A percentile compares a stretch with the other conserved stretches of the same genome.
Conservation (phyloP, 2,888 invertebrate genomes). For the Gibbula magus region DNA sequence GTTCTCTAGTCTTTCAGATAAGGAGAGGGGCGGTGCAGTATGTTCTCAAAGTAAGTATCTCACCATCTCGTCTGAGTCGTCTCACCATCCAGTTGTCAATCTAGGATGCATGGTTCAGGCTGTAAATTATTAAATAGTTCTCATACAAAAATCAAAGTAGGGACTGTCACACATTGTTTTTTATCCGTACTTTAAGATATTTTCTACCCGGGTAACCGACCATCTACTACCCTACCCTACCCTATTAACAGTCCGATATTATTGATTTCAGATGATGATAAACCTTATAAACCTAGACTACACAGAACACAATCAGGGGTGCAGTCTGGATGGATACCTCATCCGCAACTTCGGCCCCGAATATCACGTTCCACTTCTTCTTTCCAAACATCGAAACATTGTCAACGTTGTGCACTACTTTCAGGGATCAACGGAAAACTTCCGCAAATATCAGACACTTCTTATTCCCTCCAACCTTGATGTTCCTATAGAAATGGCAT, state of each 20-base stretch:
- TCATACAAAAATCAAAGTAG: too few species aligned
- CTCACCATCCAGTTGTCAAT: too few species aligned
- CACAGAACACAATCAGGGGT: slow-evolving; percentile 34
- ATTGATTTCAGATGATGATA: slow-evolving; percentile 43
- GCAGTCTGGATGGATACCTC: slow-evolving; percentile 38
- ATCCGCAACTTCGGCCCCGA: slow-evolving; percentile 43
- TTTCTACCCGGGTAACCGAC: too few species aligned
- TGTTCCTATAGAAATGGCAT: slow-evolving; percentile 44
- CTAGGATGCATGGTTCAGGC: too few species aligned
- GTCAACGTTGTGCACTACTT: slow-evolving; percentile 48
- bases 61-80: too few species aligned
- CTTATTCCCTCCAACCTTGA: slow-evolving; percentile 37
- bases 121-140: too few species aligned
- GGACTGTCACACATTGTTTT: too few species aligned
- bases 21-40: slow-evolving; percentile 32
- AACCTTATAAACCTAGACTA: slow-evolving; percentile 40
- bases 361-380: slow-evolving; percentile 34
- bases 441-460: slow-evolving; percentile 44
- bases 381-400: slow-evolving; percentile 46
- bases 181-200: too few species aligned
- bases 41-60: slow-evolving; percentile 45
- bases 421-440: slow-evolving; percentile 47
- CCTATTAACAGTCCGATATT: too few species aligned
- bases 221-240: too few species aligned
- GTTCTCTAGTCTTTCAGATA: slow-evolving; percentile 47